A percentile compares a stretch with the other conserved stretches of the same genome.
Conservation (phyloP, 2,113 vertebrate genomes). For the Silurus asotus region DNA sequence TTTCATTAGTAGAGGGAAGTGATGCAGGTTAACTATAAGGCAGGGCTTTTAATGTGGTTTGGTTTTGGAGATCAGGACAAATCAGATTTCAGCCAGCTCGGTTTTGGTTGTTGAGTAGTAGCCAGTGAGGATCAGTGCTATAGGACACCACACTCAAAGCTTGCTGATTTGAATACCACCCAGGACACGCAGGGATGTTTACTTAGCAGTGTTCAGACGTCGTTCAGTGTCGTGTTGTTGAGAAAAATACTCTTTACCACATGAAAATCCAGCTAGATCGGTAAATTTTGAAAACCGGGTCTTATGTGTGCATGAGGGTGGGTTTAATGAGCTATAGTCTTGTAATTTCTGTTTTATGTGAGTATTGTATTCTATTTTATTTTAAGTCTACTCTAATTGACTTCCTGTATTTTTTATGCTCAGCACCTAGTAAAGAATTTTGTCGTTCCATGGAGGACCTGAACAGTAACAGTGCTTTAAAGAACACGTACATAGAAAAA, state of each 20-base stretch:
- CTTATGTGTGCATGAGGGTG: background rate
- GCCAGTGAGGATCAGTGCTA: background rate
- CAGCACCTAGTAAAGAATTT: slow-evolving; percentile 62
- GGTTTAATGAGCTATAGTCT: background rate
- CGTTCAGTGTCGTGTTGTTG: background rate
- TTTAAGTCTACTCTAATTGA: background rate
- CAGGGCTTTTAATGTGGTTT: background rate
- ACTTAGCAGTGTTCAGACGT: background rate
- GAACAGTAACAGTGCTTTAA: slow-evolving; percentile 66
- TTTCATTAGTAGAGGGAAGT: background rate
- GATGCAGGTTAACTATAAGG: slow-evolving; percentile 12
- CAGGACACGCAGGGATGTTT: background rate
- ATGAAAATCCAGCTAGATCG: background rate
- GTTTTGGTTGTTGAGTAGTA: background rate
- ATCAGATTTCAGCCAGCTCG: background rate
- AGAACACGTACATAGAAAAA: slow-evolving; percentile 28
- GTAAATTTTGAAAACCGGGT: background rate
- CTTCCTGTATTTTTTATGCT: slow-evolving; percentile 31
- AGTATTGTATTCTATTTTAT: background rate
- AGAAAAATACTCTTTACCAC: background rate
- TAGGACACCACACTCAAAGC: background rate
- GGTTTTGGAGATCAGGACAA: background rate
- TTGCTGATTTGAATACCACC: slow-evolving; percentile 29
- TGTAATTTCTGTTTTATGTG: background rate
- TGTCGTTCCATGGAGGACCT: slow-evolving; percentile 78